Evolutionary conservation across 2,797 vertebrate genomes (phyloP).

Genomic region (Scleropages formosus): DNA sequence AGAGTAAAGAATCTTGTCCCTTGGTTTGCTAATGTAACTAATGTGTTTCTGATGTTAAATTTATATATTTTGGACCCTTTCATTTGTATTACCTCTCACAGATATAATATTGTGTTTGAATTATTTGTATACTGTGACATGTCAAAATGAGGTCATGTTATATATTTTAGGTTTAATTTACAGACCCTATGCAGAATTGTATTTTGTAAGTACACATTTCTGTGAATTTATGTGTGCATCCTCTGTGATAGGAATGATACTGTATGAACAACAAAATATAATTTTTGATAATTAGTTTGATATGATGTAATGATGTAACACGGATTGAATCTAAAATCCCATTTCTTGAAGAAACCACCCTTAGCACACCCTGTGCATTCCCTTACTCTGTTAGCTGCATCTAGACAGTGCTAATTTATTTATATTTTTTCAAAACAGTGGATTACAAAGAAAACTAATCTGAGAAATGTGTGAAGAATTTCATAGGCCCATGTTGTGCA

Average conservation of each 20-base stretch:
- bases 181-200: not conserved
- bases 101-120: not conserved
- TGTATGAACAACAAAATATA: slow-evolving; percentile 7
- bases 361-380: too few relatives aligned
- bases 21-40: not conserved
- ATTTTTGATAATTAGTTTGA: too few relatives aligned
- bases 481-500: too few relatives aligned
- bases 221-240: not conserved
- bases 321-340: too few relatives aligned
- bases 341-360: too few relatives aligned
- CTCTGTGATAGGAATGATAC: not conserved
- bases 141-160: slow-evolving; percentile 11
- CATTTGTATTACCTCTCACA: slow-evolving; percentile 1
- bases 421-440: too few relatives aligned
- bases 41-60: not conserved
- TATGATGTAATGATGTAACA: too few relatives aligned
- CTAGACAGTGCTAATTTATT: too few relatives aligned
- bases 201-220: not conserved
- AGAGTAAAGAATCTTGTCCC: slow-evolving; percentile 21
- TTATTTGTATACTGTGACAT: not conserved
- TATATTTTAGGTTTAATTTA: slow-evolving; percentile 10
- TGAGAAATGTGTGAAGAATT: too few relatives aligned
- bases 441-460: too few relatives aligned
- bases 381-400: too few relatives aligned
- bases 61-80: not conserved